phyloP scores from a whole-genome alignment of 2,113 vertebrate genomes.

The Pelecanoides urinatrix region DNA sequence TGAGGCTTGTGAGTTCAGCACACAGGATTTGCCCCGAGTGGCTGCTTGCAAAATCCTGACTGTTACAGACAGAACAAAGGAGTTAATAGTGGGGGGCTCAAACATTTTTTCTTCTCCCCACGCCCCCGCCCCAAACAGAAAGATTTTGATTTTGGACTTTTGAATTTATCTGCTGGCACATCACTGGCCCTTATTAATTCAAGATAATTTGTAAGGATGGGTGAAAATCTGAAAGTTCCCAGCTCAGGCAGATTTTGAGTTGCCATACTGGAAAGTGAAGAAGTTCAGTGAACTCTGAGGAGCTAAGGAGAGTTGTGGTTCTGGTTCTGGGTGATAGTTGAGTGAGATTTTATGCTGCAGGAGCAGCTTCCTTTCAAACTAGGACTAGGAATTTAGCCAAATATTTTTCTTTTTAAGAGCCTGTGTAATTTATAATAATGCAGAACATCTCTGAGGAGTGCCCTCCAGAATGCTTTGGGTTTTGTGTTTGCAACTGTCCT shows the following conservation, averaged over 20 bases:
- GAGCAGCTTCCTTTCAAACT: background rate
- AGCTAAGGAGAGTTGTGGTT: background rate
- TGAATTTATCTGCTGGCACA: background rate
- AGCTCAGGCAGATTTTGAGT: background rate
- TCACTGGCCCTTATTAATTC: background rate
- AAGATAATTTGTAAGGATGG: background rate
- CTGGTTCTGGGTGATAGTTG: background rate
- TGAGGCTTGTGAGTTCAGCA: background rate
- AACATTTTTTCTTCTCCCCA: no score
- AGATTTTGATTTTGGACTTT: background rate
- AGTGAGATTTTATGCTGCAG: background rate
- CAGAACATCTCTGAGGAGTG: background rate
- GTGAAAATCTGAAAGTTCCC: background rate
- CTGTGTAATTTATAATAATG: background rate
- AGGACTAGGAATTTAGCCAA: background rate
- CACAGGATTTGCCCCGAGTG: background rate
- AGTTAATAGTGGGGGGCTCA: background rate
- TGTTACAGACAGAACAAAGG: rapidly evolving
- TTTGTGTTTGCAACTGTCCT: background rate
- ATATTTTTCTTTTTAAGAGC: background rate
- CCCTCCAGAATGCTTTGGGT: background rate
- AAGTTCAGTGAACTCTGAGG: background rate
- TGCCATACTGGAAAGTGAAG: background rate
- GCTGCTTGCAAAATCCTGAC: background rate
- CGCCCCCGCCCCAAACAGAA: background rate